Base-by-base conservation (phyloP, 92 coral and sea anemone species). In the Bergia sp. region DNA sequence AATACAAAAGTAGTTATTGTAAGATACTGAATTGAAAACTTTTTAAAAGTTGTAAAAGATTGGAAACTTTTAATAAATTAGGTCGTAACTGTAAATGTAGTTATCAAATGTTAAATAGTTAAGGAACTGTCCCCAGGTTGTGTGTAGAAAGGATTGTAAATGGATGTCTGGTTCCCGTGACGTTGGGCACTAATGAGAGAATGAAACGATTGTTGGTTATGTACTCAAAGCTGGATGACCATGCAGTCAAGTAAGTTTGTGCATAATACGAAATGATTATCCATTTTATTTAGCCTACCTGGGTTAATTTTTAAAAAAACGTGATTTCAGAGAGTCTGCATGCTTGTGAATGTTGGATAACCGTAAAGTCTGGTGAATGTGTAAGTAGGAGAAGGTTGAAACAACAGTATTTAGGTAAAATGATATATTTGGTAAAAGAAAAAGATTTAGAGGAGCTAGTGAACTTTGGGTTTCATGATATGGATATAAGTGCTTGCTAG, bases 161-260 rank as follows among this genome's bases (percentile, higher is more conserved):
- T 86, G 97, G 98, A 6, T 96, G 98, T 88, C 95, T 97, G 12
- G 98, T 95, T 13, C 98, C 99, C 41, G 96, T 95, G 76, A 86
- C 98, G 21, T 93, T 97, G 13, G 90, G 91, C 7, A 91, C 95
- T 73, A 86, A 95, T 29, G 95, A 95, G 77, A 92, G 97, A 77
- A 94, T 95, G 97, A 95, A 92, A 71, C 88, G 92, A 40, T 89
- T 97, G 64, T 45, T 97, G 72, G 86, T 89, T 64, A 50, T 97
- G 58, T 97, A 93, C 69, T 91, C 92, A 49, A 91, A 88, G 83
- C 88, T 97, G 47, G 99, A 96, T 86, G 92, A 91, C 10, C 92
- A 86, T 47, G 98, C 95, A 42, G 89, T 85, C 4, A 91, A 81
- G 98, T 95, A 77, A 80, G 94, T 88, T 61, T 61, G 58, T 61